Evolutionary conservation across 2,797 vertebrate species (phyloP).

Genomic region (Gallinago stenura): DNA sequence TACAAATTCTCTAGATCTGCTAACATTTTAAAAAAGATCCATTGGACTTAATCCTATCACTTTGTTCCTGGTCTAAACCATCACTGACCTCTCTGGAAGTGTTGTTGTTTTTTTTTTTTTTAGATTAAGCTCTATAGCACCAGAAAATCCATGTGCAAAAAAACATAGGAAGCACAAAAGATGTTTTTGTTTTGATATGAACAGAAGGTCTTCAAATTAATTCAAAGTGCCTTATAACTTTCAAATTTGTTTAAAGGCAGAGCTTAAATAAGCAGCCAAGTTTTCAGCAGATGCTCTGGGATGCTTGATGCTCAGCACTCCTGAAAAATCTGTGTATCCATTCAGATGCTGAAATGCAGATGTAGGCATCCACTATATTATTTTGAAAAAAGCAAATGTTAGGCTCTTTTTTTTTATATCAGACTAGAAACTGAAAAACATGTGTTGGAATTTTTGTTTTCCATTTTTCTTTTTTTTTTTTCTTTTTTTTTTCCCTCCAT

Average conservation of each 20-base stretch:
- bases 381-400: no score
- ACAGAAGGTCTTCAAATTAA: neutral
- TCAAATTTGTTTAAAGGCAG: neutral
- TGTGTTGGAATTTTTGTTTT: neutral
- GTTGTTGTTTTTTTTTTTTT: neutral
- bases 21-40: neutral
- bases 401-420: neutral
- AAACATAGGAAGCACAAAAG: neutral
- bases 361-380: neutral
- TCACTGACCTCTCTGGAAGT: neutral
- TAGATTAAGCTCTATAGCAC: neutral
- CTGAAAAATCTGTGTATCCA: neutral
- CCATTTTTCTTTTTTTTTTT: no score
- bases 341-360: neutral
- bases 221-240: neutral
- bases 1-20: neutral
- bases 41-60: neutral
- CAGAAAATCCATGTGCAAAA: neutral
- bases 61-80: neutral
- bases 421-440: neutral
- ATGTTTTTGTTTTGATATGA: neutral
- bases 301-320: neutral
- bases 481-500: no score
- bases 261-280: neutral
- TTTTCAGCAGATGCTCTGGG: neutral